Base-by-base conservation (phyloP, 2,797 vertebrate genomes). In the Enoplosus armatus region DNA sequence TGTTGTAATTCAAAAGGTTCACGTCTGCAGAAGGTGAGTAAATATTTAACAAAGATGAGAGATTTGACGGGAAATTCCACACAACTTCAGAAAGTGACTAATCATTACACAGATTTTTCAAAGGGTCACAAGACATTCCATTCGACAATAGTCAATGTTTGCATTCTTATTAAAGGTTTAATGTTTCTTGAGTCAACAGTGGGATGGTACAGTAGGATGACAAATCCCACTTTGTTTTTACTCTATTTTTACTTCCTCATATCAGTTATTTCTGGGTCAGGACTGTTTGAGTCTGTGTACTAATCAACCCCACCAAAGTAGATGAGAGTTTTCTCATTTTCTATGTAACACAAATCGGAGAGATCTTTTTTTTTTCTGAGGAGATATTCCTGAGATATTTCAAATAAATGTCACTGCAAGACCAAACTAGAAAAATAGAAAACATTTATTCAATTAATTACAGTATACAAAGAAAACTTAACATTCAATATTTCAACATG, bases 381-480 rank as follows among this genome's bases (percentile, higher is more conserved):
- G 16, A 51, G 14, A 48, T 33, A 14, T 51, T 47, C 41, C 47
- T 61, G 8, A 54, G 0, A 22, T 45, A 37, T n/a, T 69, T 43
- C 6, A 39, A 73, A 79, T 16, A 66, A 75, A 70, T 63, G 3
- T 8, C 65, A 72, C 16, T 6, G 7, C 16, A 48, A 60, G 15
- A 55, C 8, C 2, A 24, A 70, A 14, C 7, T 86, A 87, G 24
- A 87, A 90, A 91, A 89, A 85, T 83, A 87, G 1, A 75, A 35
- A 16, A 1, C 3, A 66, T 93, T 93, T 89, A 94, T 93, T 94
- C 79, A 76, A 73, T 82, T 80, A 76, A 73, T 82, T 89, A 83
- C 41, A 81, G 3, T n/a, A n/a, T 24, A 48, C 5, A 77, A 70
- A 80, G 1, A 72, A 59, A 70, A 63, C n/a, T n/a, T n/a, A n/a